phyloP scores from a whole-genome alignment of 2,113 vertebrate genomes.

The Grantiella picta region DNA sequence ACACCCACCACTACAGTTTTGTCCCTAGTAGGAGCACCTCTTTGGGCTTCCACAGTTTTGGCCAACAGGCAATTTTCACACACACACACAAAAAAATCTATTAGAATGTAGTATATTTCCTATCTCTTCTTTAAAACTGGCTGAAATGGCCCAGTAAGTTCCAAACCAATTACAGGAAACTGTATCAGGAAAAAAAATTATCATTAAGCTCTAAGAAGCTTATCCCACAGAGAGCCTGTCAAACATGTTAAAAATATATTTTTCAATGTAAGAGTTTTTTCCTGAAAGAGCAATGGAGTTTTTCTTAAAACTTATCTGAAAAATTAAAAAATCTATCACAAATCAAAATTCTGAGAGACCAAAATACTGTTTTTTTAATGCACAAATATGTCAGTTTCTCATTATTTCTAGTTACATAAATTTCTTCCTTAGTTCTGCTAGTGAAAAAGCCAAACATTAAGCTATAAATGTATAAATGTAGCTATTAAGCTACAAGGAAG shows the following conservation, averaged over 20 bases:
- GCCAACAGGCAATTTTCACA: not conserved
- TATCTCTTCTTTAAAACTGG: not conserved
- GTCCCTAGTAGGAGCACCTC: not conserved
- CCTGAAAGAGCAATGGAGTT: not conserved
- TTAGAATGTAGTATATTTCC: not conserved
- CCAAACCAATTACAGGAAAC: not conserved
- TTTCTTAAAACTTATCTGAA: not conserved
- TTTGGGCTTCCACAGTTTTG: not conserved
- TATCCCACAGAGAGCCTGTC: not conserved
- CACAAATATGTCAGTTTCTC: not conserved
- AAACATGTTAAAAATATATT: not conserved
- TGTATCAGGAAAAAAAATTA: not conserved
- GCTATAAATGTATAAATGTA: too few relatives aligned
- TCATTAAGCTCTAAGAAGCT: not conserved
- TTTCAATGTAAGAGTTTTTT: not conserved
- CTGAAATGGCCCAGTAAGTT: not conserved
- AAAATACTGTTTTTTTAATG: not conserved
- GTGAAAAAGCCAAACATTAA: not conserved
- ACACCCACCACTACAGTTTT: not conserved
- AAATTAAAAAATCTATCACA: not conserved
- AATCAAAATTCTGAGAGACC: not conserved
- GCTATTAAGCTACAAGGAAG: too few relatives aligned
- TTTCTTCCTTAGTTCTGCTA: not conserved
- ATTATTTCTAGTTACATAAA: not conserved
- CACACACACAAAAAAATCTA: not conserved